Evolutionary conservation across 2,113 vertebrate genomes (phyloP), one percentile per base, ranked within the genome.

Genomic region (Scytalopus superciliaris): DNA sequence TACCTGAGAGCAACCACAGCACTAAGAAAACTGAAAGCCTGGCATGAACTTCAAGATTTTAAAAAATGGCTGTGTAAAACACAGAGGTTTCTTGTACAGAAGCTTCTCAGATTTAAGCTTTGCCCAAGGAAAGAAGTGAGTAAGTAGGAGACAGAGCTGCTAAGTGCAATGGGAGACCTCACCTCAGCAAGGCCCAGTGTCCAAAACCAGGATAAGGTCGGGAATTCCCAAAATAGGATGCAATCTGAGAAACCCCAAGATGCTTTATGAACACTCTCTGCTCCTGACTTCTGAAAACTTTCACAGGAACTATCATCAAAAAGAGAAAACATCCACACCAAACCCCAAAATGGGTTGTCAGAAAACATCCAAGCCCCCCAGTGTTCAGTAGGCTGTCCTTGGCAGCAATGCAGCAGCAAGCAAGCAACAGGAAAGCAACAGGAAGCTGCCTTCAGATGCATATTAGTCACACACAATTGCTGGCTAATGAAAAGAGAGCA

Each of bases 111-210:
- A 80, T 31, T 39, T 50, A 70, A 66, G 30, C 25, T 80, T 72
- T 60, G 10, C 37, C 37, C 13, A 69, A 18, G 11, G 22, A 9
- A 84, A 39, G 22, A 59, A 59, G 57, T 17, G 13, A 69, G 8
- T 5, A 6, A 50, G 23, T 22, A 22, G 15, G 68, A 23, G 16
- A 37, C 37, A 39, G 33, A 91, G 18, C 21, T 56, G 60, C 60
- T 56, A 25, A 53, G 11, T 10, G 11, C 60, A 52, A 16, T 0
- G 0, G 19, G 37, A 82, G 60, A 69, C 19, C n/a, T 62, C 30
- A 42, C 15, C n/a, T 52, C 19, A 42, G 24, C 40, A 45, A 77
- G 25, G 31, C 30, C 47, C 56, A 40, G 55, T 3, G 7, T 23
- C 39, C 18, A 7, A 59, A 60, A 73, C 24, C 28, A 47, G 14